A percentile compares a stretch with the other conserved stretches of the same genome.
These are phyloP conservation scores for Aleadryas rufinucha DNA, from an alignment of 2,113 vertebrate genomes.

Conservation along the genomic window DNA sequence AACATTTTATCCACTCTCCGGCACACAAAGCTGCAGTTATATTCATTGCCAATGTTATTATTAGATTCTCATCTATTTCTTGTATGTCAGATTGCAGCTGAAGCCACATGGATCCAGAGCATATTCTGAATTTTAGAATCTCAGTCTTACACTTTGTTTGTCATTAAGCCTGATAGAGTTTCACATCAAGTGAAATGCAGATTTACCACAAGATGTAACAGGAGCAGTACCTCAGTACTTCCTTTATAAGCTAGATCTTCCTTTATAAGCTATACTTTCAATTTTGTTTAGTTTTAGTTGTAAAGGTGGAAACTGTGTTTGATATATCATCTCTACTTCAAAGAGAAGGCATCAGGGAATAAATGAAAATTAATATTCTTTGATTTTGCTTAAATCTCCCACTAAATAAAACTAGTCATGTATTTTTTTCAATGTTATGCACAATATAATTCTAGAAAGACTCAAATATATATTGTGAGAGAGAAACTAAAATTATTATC, in stretches of 20 bases:
- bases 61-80: not conserved
- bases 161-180: not conserved
- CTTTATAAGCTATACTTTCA: not conserved
- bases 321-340: not conserved
- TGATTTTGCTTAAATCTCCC: not conserved
- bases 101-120: not conserved
- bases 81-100: not conserved
- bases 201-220: not conserved
- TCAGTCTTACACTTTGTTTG: not conserved
- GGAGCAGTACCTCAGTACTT: not conserved
- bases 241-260: not conserved
- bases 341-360: not conserved
- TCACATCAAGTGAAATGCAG: not conserved
- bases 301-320: not conserved
- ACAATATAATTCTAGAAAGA: not conserved
- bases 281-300: not conserved
- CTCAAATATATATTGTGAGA: not conserved
- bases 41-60: not conserved
- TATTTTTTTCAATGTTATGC: not conserved
- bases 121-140: not conserved
- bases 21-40: not conserved
- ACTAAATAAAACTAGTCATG: not conserved
- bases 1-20: not conserved
- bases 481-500: not conserved
- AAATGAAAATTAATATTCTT: not conserved